Percentiles rank a stretch among this genome's conserved stretches.
Conservation (phyloP, 2,113 vertebrate genomes). For the Electrona antarctica region DNA sequence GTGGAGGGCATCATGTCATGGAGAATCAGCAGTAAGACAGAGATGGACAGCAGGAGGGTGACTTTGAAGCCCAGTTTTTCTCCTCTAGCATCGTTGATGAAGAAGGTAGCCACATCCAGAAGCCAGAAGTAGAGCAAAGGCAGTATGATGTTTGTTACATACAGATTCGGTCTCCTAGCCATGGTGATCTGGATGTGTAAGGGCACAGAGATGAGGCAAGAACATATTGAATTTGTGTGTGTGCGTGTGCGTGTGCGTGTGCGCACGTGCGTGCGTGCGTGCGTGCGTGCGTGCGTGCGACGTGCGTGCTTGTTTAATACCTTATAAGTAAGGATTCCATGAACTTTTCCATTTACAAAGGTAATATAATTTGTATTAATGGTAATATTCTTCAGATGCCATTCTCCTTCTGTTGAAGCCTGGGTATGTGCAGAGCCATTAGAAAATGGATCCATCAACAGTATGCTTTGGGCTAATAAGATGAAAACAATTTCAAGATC, state of each 20-base stretch:
- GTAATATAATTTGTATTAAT: neutral
- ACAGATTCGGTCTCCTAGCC: constrained; percentile 74
- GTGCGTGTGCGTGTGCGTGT: too few species aligned
- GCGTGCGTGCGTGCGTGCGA: too few species aligned
- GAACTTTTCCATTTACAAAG: neutral
- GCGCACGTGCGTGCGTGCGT: too few species aligned
- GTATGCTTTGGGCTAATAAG: neutral
- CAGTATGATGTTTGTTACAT: constrained; percentile 78
- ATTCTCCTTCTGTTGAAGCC: constrained; percentile 39
- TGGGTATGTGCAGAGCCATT: fast-evolving
- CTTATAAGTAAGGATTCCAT: neutral
- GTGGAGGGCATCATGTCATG: constrained; percentile 83
- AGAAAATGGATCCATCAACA: fast-evolving
- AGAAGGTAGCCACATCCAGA: constrained; percentile 79
- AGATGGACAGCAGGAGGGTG: constrained; percentile 81
- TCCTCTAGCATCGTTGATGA: constrained; percentile 64
- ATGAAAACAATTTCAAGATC: neutral
- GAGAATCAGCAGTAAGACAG: constrained; percentile 82
- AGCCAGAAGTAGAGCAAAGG: constrained; percentile 74
- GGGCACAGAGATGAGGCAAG: neutral
- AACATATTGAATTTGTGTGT: neutral
- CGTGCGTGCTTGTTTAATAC: constrained; percentile 3
- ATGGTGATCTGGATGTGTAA: constrained; percentile 67
- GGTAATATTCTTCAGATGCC: constrained; percentile 35
- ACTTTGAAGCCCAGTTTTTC: constrained; percentile 84